Evolutionary conservation across 2,113 vertebrate genomes (phyloP), one percentile per base, ranked within the genome.

Genomic region (Datnioides undecimradiatus): DNA sequence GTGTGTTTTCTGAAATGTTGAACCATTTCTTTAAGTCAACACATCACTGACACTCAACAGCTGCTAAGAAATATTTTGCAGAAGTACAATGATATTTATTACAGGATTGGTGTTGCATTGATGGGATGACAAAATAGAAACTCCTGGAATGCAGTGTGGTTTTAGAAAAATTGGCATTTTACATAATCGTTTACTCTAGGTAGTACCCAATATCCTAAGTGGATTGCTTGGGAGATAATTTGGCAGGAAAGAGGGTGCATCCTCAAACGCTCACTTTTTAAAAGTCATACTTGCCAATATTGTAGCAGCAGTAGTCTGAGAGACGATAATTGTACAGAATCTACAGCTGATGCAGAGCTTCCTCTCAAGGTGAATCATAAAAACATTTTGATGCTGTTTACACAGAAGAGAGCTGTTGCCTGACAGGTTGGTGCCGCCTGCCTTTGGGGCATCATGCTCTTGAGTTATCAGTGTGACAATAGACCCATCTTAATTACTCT

Each of bases 401-500:
- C 77, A 57, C 40, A 74, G 79, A 62, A 70, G 59, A 73, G 66
- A 76, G 86, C 70, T 66, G 82, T 69, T 64, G 60, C 85, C 68
- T 79, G 83, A 87, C 88, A 86, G 81, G 85, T 84, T 75, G 81
- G 58, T 60, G 84, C 74, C 66, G 86, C 38, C 66, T 80, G 81
- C 87, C 76, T 80, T 27, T 29, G 55, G 78, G 84, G 76, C 87
- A 76, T 88, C 75, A 38, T 75, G 81, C 84, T 88, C 66, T 67
- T 86, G 84, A 92, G 88, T 88, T 88, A 88, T 91, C 91, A 70
- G 81, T 38, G 71, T 88, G 87, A 87, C 86, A 79, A 90, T 80
- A 84, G 88, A 90, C 84, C 92, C 88, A 85, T 95, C 93, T 93
- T 95, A 94, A 95, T 95, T 95, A 95, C 93, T 90, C 80, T 86